These are phyloP conservation scores for Drosophila neotestacea DNA, from an alignment of 2,888 invertebrate species.

Conservation along the genomic window DNA sequence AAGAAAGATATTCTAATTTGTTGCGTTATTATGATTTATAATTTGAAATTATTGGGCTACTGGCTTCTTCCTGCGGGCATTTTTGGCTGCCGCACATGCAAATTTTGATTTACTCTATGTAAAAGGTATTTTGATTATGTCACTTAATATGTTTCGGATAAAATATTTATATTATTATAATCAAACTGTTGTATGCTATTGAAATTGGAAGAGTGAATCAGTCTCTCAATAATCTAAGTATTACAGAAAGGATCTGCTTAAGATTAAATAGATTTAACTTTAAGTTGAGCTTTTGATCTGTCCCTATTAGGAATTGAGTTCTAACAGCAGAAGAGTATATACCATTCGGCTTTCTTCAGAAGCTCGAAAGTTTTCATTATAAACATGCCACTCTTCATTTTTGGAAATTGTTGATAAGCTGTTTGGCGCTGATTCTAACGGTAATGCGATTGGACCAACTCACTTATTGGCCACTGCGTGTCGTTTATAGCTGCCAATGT, in stretches of 20 bases:
- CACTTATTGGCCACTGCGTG: slow-evolving; percentile 33
- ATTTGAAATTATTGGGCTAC: slow-evolving; percentile 77
- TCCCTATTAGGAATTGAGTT: background rate
- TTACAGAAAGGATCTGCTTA: no score
- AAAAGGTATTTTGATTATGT: background rate
- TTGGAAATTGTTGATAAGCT: slow-evolving; percentile 25
- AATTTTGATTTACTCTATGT: slow-evolving; percentile 45
- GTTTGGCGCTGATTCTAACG: slow-evolving; percentile 69
- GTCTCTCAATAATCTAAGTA: no score
- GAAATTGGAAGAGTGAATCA: no score
- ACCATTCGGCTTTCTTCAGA: background rate
- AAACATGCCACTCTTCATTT: slow-evolving; percentile 1
- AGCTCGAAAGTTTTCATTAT: background rate
- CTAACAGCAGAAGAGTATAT: slow-evolving; percentile 14
- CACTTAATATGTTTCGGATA: background rate
- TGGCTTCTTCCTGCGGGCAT: slow-evolving; percentile 60
- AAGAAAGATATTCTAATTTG: slow-evolving; percentile 69
- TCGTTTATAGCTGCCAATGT: slow-evolving; percentile 49
- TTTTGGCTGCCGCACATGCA: slow-evolving; percentile 52
- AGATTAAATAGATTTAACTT: background rate
- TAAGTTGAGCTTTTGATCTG: no score
- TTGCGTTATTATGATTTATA: slow-evolving; percentile 73
- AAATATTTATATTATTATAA: no score
- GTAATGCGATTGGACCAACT: slow-evolving; percentile 51
- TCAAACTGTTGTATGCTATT: no score